Percentiles rank a stretch among this genome's conserved stretches.
phyloP scores from a whole-genome alignment of 2,797 vertebrate genomes.

The Microhierax caerulescens region DNA sequence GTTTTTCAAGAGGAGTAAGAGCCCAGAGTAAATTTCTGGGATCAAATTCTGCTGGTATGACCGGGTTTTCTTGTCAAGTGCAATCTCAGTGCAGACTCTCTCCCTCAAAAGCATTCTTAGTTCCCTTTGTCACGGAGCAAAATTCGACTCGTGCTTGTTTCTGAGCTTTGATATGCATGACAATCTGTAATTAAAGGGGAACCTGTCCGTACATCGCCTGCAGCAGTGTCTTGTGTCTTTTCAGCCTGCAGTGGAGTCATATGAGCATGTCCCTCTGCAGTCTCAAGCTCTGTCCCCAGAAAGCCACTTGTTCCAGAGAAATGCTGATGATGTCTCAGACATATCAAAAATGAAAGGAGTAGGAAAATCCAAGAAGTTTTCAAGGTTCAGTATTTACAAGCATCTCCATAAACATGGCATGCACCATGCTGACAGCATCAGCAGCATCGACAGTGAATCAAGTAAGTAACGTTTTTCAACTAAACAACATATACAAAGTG shows the following conservation, averaged over 20 bases:
- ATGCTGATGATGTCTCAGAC: constrained; percentile 70
- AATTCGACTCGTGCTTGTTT: neutral
- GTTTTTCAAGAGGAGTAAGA: neutral
- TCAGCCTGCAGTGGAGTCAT: constrained; percentile 41
- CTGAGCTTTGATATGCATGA: neutral
- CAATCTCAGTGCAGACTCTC: neutral
- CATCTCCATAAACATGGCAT: constrained; percentile 87
- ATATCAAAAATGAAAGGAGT: constrained; percentile 83
- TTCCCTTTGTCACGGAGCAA: neutral
- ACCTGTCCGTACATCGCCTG: neutral
- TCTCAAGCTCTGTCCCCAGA: neutral
- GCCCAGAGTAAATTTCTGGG: neutral
- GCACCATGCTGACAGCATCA: constrained; percentile 81
- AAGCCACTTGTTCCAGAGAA: neutral
- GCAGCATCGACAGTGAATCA: constrained; percentile 85
- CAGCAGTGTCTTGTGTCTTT: neutral
- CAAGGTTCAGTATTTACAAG: constrained; percentile 84
- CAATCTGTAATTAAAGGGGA: neutral
- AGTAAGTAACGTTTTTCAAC: constrained; percentile 72
- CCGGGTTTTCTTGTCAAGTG: fast-evolving
- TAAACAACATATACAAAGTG: neutral
- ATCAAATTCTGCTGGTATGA: neutral
- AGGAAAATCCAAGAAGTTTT: constrained; percentile 78
- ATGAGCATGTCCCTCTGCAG: constrained; percentile 5
- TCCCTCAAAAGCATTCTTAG: neutral